phyloP scores from a whole-genome alignment of 2,113 vertebrate species.

The Macaca fascicularis region T2T-MFA8v1.1 NC_088377.1:93872001-93872500 shows the following conservation, averaged over 20 bases:
- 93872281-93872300: slow-evolving; percentile 26
- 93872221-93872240: slow-evolving; percentile 48
- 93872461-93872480: neutral
- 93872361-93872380: neutral
- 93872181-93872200: slow-evolving; percentile 34
- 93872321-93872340: neutral
- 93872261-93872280: neutral
- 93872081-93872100: slow-evolving; percentile 43
- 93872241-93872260: neutral
- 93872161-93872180: neutral
- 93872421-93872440: slow-evolving; percentile 94
- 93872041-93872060: neutral
- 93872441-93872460: slow-evolving; percentile 26
- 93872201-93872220: slow-evolving; percentile 22
- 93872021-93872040: neutral
- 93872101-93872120: slow-evolving; percentile 93
- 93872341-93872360: slow-evolving; percentile 13
- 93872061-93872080: neutral
- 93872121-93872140: slow-evolving; percentile 88
- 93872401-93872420: slow-evolving; percentile 94
- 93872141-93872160: neutral
- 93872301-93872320: neutral
- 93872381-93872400: slow-evolving; percentile 88
- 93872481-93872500: slow-evolving; percentile 8
- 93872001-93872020: neutral